These are phyloP conservation scores for Leucopsar rothschildi DNA, from an alignment of 2,113 vertebrate species.

Conservation along the genomic window DNA sequence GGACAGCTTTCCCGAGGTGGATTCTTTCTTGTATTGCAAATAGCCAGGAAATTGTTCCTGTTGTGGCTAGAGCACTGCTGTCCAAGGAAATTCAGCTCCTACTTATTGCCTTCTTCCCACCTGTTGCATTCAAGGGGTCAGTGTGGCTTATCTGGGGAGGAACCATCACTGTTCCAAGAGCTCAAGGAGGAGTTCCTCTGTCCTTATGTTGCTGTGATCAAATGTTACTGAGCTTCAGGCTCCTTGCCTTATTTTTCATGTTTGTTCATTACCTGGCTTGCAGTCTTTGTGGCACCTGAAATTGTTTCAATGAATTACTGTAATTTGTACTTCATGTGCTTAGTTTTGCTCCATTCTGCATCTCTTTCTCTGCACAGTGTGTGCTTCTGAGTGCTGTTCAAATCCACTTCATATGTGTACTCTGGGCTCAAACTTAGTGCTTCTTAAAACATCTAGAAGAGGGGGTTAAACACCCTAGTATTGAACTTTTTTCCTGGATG, in stretches of 20 bases:
- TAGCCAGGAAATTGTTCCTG: not conserved
- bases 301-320: not conserved
- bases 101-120: not conserved
- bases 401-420: not conserved
- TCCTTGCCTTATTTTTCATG: not conserved
- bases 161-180: not conserved
- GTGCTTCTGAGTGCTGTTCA: not conserved
- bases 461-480: not conserved
- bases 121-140: fast-evolving
- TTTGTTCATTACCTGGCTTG: not conserved
- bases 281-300: not conserved
- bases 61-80: not conserved
- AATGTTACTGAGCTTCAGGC: not conserved
- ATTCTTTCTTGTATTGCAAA: not conserved
- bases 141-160: not conserved
- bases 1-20: not conserved
- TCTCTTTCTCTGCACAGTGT: not conserved
- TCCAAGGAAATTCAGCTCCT: not conserved
- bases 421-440: not conserved
- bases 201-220: not conserved
- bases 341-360: not conserved
- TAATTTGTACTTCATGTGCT: not conserved
- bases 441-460: not conserved
- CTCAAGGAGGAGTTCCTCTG: not conserved
- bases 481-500: not conserved